A percentile compares a stretch with the other conserved stretches of the same genome.
phyloP scores from a whole-genome alignment of 2,888 invertebrate genomes.

The Notodromas monacha region DNA sequence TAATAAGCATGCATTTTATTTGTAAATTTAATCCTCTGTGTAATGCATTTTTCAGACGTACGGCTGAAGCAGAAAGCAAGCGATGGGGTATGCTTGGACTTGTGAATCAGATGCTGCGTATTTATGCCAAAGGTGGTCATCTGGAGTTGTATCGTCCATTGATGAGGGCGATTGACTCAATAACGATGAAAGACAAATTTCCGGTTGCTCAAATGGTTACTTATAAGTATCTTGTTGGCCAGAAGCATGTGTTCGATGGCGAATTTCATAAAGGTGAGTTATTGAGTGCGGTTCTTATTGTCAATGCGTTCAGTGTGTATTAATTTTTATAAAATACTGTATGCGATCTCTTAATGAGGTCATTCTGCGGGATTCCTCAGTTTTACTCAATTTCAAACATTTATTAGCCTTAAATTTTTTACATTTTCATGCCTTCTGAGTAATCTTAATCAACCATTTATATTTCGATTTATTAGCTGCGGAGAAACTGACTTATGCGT shows the following conservation, averaged over 20 bases:
- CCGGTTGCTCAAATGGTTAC: slow-evolving; percentile 74
- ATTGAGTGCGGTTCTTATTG: no score
- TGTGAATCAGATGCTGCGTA: slow-evolving; percentile 85
- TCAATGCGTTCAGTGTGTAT: no score
- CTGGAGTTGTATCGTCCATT: slow-evolving; percentile 66
- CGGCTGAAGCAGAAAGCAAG: slow-evolving; percentile 65
- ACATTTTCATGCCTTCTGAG: no score
- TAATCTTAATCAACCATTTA: no score
- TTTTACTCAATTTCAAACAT: no score
- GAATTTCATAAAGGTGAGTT: slow-evolving; percentile 41
- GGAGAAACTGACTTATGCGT: slow-evolving; percentile 64
- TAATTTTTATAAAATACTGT: no score
- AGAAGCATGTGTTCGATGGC: slow-evolving; percentile 94
- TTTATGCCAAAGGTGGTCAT: slow-evolving; percentile 75
- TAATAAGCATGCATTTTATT: background rate
- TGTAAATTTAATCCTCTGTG: no score
- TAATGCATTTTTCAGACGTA: slow-evolving; percentile 26
- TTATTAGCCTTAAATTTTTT: no score
- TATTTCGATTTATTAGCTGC: slow-evolving; percentile 29
- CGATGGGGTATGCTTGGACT: slow-evolving; percentile 78
- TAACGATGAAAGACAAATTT: slow-evolving; percentile 57
- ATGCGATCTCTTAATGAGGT: no score
- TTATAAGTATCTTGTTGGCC: slow-evolving; percentile 80
- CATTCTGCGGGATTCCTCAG: no score
- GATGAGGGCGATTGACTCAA: slow-evolving; percentile 79